These are phyloP conservation scores for Sinotaia quadrata DNA, from an alignment of 2,888 invertebrate species.

Conservation along the genomic window DNA sequence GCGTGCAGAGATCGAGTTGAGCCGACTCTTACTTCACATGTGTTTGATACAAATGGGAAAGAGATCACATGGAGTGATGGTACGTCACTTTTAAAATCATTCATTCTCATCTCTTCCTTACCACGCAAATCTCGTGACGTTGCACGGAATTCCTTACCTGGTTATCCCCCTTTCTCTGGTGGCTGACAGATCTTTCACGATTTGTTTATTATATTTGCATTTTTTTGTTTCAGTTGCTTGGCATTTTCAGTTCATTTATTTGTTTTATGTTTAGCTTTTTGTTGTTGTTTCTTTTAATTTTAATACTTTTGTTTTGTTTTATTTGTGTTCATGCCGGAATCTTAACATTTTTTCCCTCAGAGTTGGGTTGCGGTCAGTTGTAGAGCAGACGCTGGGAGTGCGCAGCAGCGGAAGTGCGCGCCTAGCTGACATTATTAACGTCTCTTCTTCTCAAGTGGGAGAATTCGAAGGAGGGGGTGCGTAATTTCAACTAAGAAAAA, in stretches of 20 bases:
- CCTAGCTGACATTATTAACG: conserved; percentile 58
- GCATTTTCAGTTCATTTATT: no score
- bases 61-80: background rate
- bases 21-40: background rate
- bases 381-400: conserved; percentile 58
- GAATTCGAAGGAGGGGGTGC: conserved; percentile 55
- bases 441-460: conserved; percentile 34
- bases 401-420: conserved; percentile 57
- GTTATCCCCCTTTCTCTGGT: no score
- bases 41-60: background rate
- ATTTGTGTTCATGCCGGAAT: background rate
- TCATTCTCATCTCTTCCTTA: background rate
- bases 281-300: no score
- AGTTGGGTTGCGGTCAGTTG: conserved; percentile 53
- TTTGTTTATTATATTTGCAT: no score
- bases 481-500: conserved; percentile 38
- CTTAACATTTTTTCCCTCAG: conserved; percentile 29
- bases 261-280: no score
- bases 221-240: no score
- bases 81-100: conserved; percentile 17
- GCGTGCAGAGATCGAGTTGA: conserved; percentile 11
- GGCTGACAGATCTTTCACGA: no score
- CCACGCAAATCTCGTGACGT: background rate
- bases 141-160: no score
- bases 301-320: no score